Evolutionary conservation across 2,113 vertebrate species (phyloP), one percentile per base, ranked within the genome.

Genomic region (Polypterus bichir): DNA sequence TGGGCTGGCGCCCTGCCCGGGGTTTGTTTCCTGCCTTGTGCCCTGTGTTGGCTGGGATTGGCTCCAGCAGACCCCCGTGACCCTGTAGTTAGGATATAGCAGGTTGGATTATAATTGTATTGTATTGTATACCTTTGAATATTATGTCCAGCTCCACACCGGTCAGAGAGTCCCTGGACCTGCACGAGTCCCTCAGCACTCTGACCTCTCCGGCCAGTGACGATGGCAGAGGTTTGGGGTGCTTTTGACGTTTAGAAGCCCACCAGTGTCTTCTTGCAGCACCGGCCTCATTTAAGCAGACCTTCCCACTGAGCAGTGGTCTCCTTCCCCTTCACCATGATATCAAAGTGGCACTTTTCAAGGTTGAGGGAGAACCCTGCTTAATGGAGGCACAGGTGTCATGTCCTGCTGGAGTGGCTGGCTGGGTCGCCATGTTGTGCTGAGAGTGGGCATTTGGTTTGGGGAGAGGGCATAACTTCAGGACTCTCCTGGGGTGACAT

Each of bases 131-230:
- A 11, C n/a, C 64, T 59, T 71, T 98, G 96, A 97, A 97, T 64
- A 94, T 95, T 5, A 87, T 94, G 7, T 99, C 95, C 95, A 98
- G 89, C 76, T 91, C 94, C 3, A 90, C 94, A 27, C 96, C 98
- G 74, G 92, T 94, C 5, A 90, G 95, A 1, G 96, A 99, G 76
- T 98, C 98, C 72, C 90, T 94, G 46, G 94, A 92, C 70, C 91
- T 99, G 56, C 96, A 98, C 80, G 95, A 88, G 67, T 92, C 90
- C 1, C 86, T 99, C 69, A 91, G 61, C 88, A 97, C 72, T 91
- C 89, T 51, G 93, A 98, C 2, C 76, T 97, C 71, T 83, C 81
- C 54, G 78, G 86, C 10, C 91, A 92, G 53, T 9, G n/a, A 2
- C 9, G n/a, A 4, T 55, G 10, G 1, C 27, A 27, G 27, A 27